Base-by-base conservation (phyloP, 1,140 invertebrate genomes). In the Varroa destructor region DNA sequence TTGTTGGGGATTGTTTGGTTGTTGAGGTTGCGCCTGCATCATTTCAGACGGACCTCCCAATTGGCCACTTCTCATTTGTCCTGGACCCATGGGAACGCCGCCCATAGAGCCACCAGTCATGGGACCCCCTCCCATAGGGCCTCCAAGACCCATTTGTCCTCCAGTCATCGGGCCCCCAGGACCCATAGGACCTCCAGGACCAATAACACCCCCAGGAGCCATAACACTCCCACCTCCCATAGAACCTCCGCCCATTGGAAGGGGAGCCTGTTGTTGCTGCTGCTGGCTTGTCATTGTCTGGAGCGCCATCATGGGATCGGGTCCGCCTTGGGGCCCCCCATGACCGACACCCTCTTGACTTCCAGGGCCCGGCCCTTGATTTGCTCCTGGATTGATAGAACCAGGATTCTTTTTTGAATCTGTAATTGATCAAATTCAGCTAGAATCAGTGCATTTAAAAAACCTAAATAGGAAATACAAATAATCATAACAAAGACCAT, bases 291-390 rank as follows among this genome's bases (percentile, higher is more conserved):
- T 74, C 87, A 92, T 80, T 75, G 86, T 91, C 78, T 91, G 89
- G 25, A 93, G 78, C 12, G 90, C 90, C 79, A 89, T 90, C 74
- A 93, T 87, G 0, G 90, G 90, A 80, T 92, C 89, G 56, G 85
- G 85, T 83, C 76, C 78, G 82, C 73, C 77, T 81, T 75, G 76
- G 75, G 77, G 46, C 8, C 46, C 46, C 8, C 46, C 46, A 51
- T 51, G 46, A 8, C 46, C 46, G 8, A 51, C 46, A 51, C 46
- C 46, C 46, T 8, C 46, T 5, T 3, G 46, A 51, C 4, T 8
- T 8, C 46, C 46, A 8, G 46, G 8, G 3, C 4, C 46, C 4
- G 46, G 46, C 46, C 46, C 46, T 51, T 51, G 46, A 25, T 25
- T 25, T 25, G 25, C 25, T 5, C 46, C 46, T 8, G 46, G 46